Evolutionary conservation across 2,888 invertebrate species (phyloP).

Genomic region (Polydrusus pterygomalis): DNA sequence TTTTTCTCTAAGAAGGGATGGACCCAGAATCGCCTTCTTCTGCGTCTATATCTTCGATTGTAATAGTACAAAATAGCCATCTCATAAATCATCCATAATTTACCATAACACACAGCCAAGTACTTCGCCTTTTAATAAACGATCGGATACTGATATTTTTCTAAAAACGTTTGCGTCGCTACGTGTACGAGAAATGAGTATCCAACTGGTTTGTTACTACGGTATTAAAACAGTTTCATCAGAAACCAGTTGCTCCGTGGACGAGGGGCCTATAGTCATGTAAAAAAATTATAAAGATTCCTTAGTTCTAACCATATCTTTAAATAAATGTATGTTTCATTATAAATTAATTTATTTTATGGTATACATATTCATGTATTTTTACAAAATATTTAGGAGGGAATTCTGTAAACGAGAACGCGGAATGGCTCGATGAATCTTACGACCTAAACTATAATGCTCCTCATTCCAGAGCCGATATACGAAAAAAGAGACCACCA

Average conservation of each 20-base stretch:
- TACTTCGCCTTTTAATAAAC: constrained; percentile 88
- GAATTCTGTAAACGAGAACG: constrained; percentile 55
- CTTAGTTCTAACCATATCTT: no score
- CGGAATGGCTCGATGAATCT: constrained; percentile 62
- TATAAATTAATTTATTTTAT: not conserved
- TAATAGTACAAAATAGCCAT: no score
- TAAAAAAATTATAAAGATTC: no score
- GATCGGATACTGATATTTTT: constrained; percentile 96
- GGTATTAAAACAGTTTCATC: no score
- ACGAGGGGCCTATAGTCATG: constrained; percentile 88
- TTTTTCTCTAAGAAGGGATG: no score
- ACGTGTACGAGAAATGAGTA: no score
- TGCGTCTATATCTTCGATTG: no score
- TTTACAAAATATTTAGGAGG: constrained; percentile 19
- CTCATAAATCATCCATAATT: no score
- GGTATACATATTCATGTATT: not conserved
- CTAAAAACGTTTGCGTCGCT: no score
- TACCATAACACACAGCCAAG: constrained; percentile 83
- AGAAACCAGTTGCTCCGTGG: no score
- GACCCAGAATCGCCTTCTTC: no score
- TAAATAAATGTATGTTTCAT: constrained; percentile 38
- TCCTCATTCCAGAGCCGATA: constrained; percentile 36
- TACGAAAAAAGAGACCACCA: constrained; percentile 52
- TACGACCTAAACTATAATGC: constrained; percentile 23
- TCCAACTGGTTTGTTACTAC: no score